Evolutionary conservation across 2,888 invertebrate genomes (phyloP).

Genomic region (Pherbina coryleti): DNA sequence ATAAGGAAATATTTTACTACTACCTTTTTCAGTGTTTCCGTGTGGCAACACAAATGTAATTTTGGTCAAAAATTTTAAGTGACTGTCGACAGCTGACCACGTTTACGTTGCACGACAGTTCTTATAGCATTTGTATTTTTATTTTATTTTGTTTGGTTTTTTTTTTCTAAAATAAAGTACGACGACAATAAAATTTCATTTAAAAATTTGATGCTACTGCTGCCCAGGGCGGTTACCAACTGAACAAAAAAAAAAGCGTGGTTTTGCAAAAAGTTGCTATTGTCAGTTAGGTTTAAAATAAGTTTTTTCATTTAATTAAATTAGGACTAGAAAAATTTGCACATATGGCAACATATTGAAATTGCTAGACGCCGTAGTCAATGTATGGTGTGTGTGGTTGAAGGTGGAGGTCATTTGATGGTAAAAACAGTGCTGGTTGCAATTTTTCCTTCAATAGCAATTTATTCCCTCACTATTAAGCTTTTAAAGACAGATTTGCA

Average conservation of each 20-base stretch:
- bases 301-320: slow-evolving; percentile 34
- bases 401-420: no score
- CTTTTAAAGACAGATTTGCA: no score
- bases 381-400: neutral
- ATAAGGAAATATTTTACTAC: neutral
- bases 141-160: neutral
- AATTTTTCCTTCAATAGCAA: no score
- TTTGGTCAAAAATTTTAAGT: slow-evolving; percentile 29
- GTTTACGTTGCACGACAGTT: slow-evolving; percentile 15
- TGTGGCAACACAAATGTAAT: slow-evolving; percentile 13
- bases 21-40: neutral
- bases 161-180: neutral
- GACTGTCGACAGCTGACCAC: slow-evolving; percentile 31
- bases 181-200: slow-evolving; percentile 10
- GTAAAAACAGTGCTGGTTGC: no score
- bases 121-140: neutral
- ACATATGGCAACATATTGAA: slow-evolving; percentile 30
- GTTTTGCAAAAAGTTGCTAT: neutral
- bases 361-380: neutral
- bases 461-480: no score
- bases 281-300: slow-evolving; percentile 17
- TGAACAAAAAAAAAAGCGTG: neutral
- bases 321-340: slow-evolving; percentile 17
- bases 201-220: neutral
- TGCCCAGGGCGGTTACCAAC: neutral